Percentiles rank a stretch among this genome's conserved stretches.
phyloP scores from a whole-genome alignment of 1,140 invertebrate species.

The Epicauta chinensis region DNA sequence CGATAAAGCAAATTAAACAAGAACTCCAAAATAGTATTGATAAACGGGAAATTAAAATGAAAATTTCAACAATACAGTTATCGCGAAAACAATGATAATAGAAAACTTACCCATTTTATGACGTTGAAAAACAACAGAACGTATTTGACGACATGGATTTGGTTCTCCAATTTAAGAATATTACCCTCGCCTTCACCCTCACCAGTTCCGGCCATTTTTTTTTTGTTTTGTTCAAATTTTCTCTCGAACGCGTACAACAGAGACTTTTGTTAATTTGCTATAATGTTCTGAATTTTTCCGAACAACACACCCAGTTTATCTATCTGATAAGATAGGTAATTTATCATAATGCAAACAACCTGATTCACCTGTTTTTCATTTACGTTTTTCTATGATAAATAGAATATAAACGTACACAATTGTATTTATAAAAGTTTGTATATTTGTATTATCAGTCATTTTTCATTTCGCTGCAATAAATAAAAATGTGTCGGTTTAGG shows the following conservation, averaged over 20 bases:
- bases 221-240: background rate
- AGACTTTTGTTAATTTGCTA: background rate
- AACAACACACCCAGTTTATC: slow-evolving; percentile 9
- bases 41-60: too few relatives aligned
- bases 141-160: slow-evolving; percentile 39
- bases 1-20: too few relatives aligned
- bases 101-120: slow-evolving; percentile 36
- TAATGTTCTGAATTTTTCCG: background rate
- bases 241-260: background rate
- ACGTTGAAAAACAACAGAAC: slow-evolving; percentile 37
- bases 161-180: slow-evolving; percentile 34
- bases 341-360: slow-evolving; percentile 20
- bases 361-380: slow-evolving; percentile 17
- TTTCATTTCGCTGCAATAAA: background rate
- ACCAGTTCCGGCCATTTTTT: slow-evolving; percentile 37
- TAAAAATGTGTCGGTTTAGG: background rate
- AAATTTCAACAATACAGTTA: too few relatives aligned
- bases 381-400: background rate
- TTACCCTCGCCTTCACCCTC: slow-evolving; percentile 35
- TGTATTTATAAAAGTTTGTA: background rate
- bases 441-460: background rate
- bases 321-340: slow-evolving; percentile 25
- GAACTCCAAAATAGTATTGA: too few relatives aligned
- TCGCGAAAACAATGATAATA: too few relatives aligned
- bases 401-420: background rate